Base-by-base conservation (phyloP, 2,113 vertebrate genomes). In the Sminthopsis crassicaudata region DNA sequence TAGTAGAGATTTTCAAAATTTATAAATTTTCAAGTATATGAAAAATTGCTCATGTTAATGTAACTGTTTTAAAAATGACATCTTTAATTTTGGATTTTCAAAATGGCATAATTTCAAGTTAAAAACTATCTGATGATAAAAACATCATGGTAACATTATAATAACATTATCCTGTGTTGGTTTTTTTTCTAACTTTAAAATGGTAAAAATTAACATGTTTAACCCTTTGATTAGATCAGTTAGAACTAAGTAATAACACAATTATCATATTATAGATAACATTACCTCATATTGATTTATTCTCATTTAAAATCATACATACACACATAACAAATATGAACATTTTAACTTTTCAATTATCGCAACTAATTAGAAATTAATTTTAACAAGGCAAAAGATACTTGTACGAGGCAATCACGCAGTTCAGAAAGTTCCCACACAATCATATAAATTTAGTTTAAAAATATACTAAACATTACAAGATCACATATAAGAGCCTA, bases 51-150 rank as follows among this genome's bases (percentile, higher is more conserved):
- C 90, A 89, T 89, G n/a, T 90, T 93, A 91, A 46, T 3, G 0
- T 50, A 55, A 16, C 48, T 36, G 46, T 90, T 91, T 95, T 51
- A 53, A 91, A 93, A 22, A n/a, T 95, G 24, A 53, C 53, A 26
- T 52, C 53, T 92, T 53, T 24, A 76, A 3, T 0, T 50, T 23
- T 90, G 46, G 46, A 53, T 95, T 88, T 93, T 50, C 96, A 91
- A 51, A 90, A 90, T 89, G 94, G 89, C 27, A 53, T 0, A 48
- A 54, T 46, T 42, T n/a, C 42, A 55, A 92, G 1, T 46, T 89
- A 50, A 57, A 54, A 19, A 11, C 46, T n/a, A n/a, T n/a, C n/a
- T 90, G 57, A 90, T 94, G 90, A 96, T 84, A 96, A 94, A 55
- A 94, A 51, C 23, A 36, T 50, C 90, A 90, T 57, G 25, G 24